A percentile compares a stretch with the other conserved stretches of the same genome.
Conservation (phyloP, 2,797 vertebrate genomes). For the Holocentrus rufus region DNA sequence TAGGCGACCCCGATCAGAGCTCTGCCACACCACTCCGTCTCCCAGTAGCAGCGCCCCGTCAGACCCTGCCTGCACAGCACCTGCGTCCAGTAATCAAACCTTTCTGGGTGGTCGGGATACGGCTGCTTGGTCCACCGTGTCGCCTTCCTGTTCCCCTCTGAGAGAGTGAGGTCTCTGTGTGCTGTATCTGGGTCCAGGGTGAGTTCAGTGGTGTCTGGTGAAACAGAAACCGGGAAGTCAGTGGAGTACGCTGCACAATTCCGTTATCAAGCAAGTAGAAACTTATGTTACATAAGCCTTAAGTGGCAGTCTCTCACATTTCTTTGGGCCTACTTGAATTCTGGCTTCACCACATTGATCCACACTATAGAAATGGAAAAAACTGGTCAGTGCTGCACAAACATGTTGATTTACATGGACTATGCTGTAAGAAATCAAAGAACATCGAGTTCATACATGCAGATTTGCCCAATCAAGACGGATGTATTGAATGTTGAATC, state of each 20-base stretch:
- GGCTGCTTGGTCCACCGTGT: constrained; percentile 44
- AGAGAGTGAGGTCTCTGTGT: constrained; percentile 63
- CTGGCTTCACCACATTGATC: constrained; percentile 68
- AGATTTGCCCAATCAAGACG: too few species aligned
- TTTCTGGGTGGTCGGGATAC: constrained; percentile 53
- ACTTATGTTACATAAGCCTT: background rate
- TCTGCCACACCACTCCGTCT: constrained; percentile 64
- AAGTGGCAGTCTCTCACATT: constrained; percentile 67
- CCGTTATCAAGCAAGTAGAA: background rate
- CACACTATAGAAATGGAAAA: constrained; percentile 55
- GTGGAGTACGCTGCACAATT: background rate
- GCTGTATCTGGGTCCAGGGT: constrained; percentile 74
- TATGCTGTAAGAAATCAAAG: too few species aligned
- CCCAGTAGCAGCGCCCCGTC: constrained; percentile 70
- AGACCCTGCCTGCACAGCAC: constrained; percentile 69
- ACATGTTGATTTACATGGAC: too few species aligned
- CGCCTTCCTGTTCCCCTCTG: constrained; percentile 58
- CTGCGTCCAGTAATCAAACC: constrained; percentile 70
- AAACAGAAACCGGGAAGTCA: background rate
- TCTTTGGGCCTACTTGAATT: constrained; percentile 67
- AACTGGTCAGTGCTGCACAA: too few species aligned
- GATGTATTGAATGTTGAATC: too few species aligned
- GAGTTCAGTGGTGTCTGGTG: constrained; percentile 56
- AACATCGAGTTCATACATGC: too few species aligned
- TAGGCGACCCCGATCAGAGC: constrained; percentile 67